A percentile compares a stretch with the other conserved stretches of the same genome.
phyloP scores from a whole-genome alignment of 2,797 vertebrate genomes.

The Nannoperca australis region DNA sequence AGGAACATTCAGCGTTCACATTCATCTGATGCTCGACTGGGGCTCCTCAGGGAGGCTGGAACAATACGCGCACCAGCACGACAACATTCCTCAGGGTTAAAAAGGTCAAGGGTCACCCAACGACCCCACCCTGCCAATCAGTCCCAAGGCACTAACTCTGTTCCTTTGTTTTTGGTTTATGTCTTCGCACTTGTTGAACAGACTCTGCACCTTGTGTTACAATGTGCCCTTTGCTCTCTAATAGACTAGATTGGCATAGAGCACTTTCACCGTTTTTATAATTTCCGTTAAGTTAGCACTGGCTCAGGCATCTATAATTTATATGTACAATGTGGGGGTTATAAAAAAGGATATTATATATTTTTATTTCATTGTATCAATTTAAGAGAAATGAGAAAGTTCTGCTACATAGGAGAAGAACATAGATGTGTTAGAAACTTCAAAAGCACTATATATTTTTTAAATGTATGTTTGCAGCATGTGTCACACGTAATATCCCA shows the following conservation, averaged over 20 bases:
- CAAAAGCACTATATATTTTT: slow-evolving; percentile 34
- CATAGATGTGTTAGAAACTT: slow-evolving; percentile 16
- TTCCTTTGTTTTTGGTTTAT: slow-evolving; percentile 73
- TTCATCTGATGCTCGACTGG: slow-evolving; percentile 70
- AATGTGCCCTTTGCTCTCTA: slow-evolving; percentile 71
- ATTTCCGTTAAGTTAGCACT: slow-evolving; percentile 12
- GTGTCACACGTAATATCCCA: slow-evolving; percentile 57
- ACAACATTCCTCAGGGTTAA: slow-evolving; percentile 83
- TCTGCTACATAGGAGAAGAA: background rate
- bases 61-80: slow-evolving; percentile 82
- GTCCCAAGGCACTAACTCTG: slow-evolving; percentile 67
- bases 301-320: background rate
- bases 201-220: slow-evolving; percentile 75
- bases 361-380: slow-evolving; percentile 5
- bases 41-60: slow-evolving; percentile 72
- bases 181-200: slow-evolving; percentile 81
- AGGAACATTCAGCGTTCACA: slow-evolving; percentile 71
- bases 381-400: slow-evolving; percentile 6
- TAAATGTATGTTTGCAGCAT: slow-evolving; percentile 32
- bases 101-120: slow-evolving; percentile 77
- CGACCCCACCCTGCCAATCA: slow-evolving; percentile 81
- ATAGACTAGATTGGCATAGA: slow-evolving; percentile 47
- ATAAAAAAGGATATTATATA: background rate
- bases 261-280: slow-evolving; percentile 15
- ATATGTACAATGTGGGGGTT: background rate